Evolutionary conservation across 2,113 vertebrate genomes (phyloP), one percentile per base, ranked within the genome.

Genomic region (Spea multiplicata): DNA sequence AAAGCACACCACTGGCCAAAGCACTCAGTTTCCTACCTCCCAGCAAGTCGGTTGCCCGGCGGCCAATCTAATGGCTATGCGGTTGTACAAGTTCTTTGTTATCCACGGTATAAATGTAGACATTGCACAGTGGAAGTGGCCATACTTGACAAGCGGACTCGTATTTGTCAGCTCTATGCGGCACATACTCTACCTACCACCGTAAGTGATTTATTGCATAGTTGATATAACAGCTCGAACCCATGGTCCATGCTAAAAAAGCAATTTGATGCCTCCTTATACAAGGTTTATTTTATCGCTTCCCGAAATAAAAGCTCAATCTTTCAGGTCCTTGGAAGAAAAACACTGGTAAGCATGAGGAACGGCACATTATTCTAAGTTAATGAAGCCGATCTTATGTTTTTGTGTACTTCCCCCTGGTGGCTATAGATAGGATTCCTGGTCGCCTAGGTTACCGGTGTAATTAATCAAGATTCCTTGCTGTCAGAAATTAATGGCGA

Each of bases 211-310:
- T 59, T 9, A 59, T 59, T 59, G 14, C 55, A 12, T 59, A 12
- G 55, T 59, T 59, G 10, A 59, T 13, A 59, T 59, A 52, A 10
- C 10, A 8, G 55, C 10, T 59, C 10, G 9, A 52, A 13, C 12
- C 55, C 55, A 59, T 13, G 10, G 55, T 59, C 55, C 81, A 16
- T 44, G 52, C 70, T 52, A 16, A 45, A 2, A 16, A 81, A 82
- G 70, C 0, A 10, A n/a, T 17, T 62, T 82, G 0, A 7, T 61
- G 62, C 10, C 55, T 59, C 9, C 55, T 12, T 13, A 9, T 8
- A 59, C 10, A 12, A 12, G 6, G 55, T 13, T 59, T 59, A 59
- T 59, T 59, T 12, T 59, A 59, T 10, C 55, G 14, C 50, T 52
- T 52, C 9, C 50, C 50, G 30, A 12, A 59, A 59, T 59, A 59